A percentile compares a stretch with the other conserved stretches of the same genome.
Evolutionary conservation across 2,888 invertebrate genomes (phyloP).

Genomic region (Acanthosoma haemorrhoidale): DNA sequence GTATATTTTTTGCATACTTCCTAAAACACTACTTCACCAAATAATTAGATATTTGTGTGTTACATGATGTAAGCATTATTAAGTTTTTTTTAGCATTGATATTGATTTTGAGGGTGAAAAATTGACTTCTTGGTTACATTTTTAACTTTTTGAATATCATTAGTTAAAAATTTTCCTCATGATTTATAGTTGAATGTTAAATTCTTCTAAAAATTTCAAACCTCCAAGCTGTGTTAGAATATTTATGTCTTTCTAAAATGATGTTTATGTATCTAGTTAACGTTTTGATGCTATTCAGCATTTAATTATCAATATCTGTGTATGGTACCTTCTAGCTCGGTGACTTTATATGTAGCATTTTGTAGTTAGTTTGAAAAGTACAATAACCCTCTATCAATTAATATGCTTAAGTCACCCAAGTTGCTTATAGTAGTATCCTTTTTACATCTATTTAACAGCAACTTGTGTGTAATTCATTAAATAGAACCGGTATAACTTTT

Average conservation of each 20-base stretch:
- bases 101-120: neutral
- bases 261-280: slow-evolving; percentile 4
- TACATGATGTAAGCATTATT: neutral
- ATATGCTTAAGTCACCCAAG: slow-evolving; percentile 27
- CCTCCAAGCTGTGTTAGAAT: neutral
- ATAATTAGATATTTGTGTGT: slow-evolving; percentile 5
- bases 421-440: slow-evolving; percentile 11
- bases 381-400: slow-evolving; percentile 31
- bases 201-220: neutral
- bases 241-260: slow-evolving; percentile 20
- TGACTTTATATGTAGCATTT: slow-evolving; percentile 17
- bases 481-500: slow-evolving; percentile 29
- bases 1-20: neutral
- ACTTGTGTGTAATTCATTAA: slow-evolving; percentile 6
- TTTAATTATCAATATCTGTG: slow-evolving; percentile 15
- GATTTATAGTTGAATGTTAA: neutral
- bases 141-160: neutral
- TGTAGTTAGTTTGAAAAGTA: slow-evolving; percentile 29
- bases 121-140: slow-evolving; percentile 11
- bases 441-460: slow-evolving; percentile 3
- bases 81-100: neutral
- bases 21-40: neutral
- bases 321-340: neutral
- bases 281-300: neutral
- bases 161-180: neutral